Conservation (phyloP, 2,888 invertebrate genomes). For the Stictocephala bisonia region DNA sequence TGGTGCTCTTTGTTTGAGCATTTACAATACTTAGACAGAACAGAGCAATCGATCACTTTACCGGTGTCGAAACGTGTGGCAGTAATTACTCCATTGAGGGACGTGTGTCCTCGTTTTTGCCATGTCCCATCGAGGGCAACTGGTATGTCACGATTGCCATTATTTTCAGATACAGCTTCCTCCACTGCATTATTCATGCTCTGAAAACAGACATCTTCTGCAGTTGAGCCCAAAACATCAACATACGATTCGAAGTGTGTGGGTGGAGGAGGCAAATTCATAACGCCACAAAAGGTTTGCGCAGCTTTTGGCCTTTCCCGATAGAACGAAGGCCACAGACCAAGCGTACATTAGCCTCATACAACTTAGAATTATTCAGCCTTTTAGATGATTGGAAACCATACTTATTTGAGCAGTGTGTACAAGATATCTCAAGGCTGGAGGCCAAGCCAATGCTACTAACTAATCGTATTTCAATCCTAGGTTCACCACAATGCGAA, state of each 20-base stretch:
- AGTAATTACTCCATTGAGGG: slow-evolving; percentile 40
- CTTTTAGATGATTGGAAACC: background rate
- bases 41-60: slow-evolving; percentile 28
- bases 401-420: background rate
- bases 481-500: slow-evolving; percentile 15
- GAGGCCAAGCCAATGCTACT: slow-evolving; percentile 20
- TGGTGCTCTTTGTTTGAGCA: slow-evolving; percentile 11
- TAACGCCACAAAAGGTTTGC: slow-evolving; percentile 13
- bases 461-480: slow-evolving; percentile 21
- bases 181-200: slow-evolving; percentile 27
- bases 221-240: background rate
- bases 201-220: background rate
- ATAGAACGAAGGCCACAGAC: slow-evolving; percentile 21
- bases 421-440: slow-evolving; percentile 11
- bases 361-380: slow-evolving; percentile 7
- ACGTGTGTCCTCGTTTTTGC: slow-evolving; percentile 36
- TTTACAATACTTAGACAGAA: slow-evolving; percentile 29
- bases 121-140: slow-evolving; percentile 37
- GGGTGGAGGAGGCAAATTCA: slow-evolving; percentile 40
- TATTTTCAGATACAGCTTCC: slow-evolving; percentile 18
- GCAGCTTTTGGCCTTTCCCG: slow-evolving; percentile 11
- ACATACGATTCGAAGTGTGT: background rate
- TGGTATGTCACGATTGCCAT: background rate
- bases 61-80: slow-evolving; percentile 31
- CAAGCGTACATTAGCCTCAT: slow-evolving; percentile 5